Conservation (phyloP, 2,113 vertebrate species). For the Otocyon megalotis region DNA sequence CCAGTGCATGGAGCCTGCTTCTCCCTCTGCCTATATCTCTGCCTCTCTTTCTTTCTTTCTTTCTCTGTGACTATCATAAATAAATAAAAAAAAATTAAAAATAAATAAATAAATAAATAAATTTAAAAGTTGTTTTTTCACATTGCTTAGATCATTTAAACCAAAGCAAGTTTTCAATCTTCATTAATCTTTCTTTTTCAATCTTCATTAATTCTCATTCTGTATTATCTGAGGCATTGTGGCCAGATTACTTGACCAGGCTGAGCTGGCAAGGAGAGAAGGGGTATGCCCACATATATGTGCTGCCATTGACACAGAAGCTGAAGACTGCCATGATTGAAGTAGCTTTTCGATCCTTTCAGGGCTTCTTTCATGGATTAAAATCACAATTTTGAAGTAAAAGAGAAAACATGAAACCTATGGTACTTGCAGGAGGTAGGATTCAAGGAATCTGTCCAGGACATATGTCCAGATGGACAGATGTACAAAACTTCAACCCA, state of each 20-base stretch:
- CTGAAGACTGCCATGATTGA: not conserved
- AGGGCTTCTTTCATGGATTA: not conserved
- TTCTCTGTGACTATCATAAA: no score
- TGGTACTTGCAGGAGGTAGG: not conserved
- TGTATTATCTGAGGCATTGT: not conserved
- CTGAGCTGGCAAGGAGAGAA: not conserved
- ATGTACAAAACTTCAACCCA: not conserved
- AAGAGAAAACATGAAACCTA: not conserved
- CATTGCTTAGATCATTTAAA: not conserved
- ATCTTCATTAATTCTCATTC: not conserved
- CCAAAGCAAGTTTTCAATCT: not conserved
- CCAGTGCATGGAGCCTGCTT: no score
- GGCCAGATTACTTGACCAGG: not conserved
- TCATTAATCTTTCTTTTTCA: not conserved
- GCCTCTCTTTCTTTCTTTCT: no score
- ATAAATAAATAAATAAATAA: no score
- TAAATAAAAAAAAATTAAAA: no score
- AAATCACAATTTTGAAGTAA: not conserved
- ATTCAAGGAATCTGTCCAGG: not conserved
- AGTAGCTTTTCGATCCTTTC: not conserved
- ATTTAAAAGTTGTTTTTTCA: not conserved
- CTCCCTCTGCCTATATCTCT: no score
- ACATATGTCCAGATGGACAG: not conserved
- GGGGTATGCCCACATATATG: fast-evolving
- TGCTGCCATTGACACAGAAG: not conserved